These are phyloP conservation scores for Drosophila pseudoananassae DNA, from an alignment of 1,140 invertebrate genomes.

Conservation along the genomic window DNA sequence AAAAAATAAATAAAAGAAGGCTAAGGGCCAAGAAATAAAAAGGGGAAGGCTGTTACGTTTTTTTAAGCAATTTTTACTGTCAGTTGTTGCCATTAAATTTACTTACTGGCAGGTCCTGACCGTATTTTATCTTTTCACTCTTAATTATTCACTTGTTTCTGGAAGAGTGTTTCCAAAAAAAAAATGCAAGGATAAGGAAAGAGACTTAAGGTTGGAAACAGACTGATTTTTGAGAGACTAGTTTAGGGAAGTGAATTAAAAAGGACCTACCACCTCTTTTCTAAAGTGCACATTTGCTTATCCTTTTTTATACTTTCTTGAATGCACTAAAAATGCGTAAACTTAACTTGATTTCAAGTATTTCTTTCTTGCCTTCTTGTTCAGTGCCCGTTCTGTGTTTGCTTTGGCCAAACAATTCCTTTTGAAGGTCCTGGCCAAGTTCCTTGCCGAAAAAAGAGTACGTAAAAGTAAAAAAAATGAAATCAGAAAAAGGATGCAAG, in stretches of 20 bases:
- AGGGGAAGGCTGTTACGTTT: constrained; percentile 46
- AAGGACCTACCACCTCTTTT: too few species aligned
- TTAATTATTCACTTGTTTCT: constrained; percentile 40
- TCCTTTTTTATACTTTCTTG: constrained; percentile 46
- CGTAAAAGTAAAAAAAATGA: neutral
- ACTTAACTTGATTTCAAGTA: constrained; percentile 46
- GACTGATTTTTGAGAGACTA: constrained; percentile 3
- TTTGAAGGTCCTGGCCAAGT: constrained; percentile 51
- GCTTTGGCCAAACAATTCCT: constrained; percentile 67
- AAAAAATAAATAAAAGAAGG: constrained; percentile 9
- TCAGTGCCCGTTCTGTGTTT: constrained; percentile 60
- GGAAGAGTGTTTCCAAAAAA: neutral
- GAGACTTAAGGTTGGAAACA: neutral
- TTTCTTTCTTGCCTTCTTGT: constrained; percentile 24
- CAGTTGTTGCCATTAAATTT: constrained; percentile 43
- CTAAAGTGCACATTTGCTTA: constrained; percentile 1
- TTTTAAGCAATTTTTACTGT: constrained; percentile 50
- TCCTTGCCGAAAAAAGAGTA: constrained; percentile 23
- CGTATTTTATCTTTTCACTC: constrained; percentile 24
- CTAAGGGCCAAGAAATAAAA: constrained; percentile 13
- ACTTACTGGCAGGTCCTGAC: constrained; percentile 31
- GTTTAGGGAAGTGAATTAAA: neutral
- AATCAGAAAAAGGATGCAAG: constrained; percentile 60
- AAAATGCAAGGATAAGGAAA: neutral
- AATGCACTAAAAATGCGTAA: constrained; percentile 64